Conservation (phyloP, 2,113 vertebrate genomes). For the Spilogale gracilis region DNA sequence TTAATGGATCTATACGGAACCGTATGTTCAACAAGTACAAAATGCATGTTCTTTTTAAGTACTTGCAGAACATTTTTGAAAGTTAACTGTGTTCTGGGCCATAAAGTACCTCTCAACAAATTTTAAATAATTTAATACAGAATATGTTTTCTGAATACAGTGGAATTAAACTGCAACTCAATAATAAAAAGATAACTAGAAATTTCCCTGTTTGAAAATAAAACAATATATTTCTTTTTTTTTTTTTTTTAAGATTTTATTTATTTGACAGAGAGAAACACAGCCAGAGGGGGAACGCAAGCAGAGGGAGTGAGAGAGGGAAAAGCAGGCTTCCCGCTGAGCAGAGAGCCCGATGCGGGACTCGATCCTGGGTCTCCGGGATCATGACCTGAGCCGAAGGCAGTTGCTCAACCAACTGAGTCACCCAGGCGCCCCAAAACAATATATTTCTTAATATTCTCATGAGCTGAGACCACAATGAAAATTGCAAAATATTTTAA, state of each 20-base stretch:
- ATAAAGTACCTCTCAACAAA: background rate
- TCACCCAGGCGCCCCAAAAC: background rate
- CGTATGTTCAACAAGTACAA: background rate
- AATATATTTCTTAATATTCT: constrained; percentile 42
- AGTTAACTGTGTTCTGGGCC: background rate
- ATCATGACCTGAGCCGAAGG: no score
- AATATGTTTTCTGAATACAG: background rate
- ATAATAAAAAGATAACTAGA: background rate
- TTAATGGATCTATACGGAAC: background rate
- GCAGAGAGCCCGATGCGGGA: no score
- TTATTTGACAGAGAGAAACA: no score
- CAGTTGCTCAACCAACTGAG: no score
- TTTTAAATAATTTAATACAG: constrained; percentile 40
- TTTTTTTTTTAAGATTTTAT: no score
- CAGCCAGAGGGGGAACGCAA: no score
- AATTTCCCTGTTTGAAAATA: background rate
- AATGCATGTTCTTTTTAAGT: constrained; percentile 1
- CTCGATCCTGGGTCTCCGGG: no score
- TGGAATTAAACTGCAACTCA: constrained; percentile 39
- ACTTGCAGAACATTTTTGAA: background rate
- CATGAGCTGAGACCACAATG: background rate
- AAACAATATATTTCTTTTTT: constrained; percentile 43
- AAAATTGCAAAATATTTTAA: constrained; percentile 46
- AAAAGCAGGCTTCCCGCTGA: no score
- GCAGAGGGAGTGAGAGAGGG: no score